Conservation (phyloP, 2,888 invertebrate genomes). For the Dugesia japonica region DNA sequence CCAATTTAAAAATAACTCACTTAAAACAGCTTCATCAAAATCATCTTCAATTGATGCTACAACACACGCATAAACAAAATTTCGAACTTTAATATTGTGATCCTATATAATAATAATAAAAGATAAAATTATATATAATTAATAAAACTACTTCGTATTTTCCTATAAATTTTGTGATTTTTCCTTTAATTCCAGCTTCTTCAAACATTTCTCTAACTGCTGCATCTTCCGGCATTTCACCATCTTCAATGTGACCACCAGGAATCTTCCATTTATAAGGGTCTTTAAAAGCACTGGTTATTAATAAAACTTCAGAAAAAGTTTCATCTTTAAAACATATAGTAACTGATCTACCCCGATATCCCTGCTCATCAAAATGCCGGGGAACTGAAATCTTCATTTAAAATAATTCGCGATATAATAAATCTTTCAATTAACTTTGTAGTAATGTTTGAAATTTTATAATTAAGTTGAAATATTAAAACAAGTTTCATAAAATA, state of each 20-base stretch:
- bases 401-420: not conserved
- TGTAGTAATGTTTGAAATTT: not conserved
- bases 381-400: not conserved
- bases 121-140: too few relatives aligned
- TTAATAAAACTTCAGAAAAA: not conserved
- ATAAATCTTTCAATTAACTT: slow-evolving; percentile 20
- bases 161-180: not conserved
- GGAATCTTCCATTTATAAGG: not conserved
- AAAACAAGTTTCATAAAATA: not conserved
- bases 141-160: not conserved
- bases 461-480: not conserved
- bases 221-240: not conserved
- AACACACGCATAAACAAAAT: not conserved
- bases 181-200: not conserved
- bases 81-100: not conserved
- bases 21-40: not conserved
- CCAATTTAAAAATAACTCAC: too few relatives aligned
- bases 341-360: not conserved
- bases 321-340: not conserved
- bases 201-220: not conserved
- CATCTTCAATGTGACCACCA: not conserved
- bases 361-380: not conserved
- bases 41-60: not conserved
- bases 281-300: not conserved
- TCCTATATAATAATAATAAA: not conserved